phyloP scores from a whole-genome alignment of 35 echinoderm and acorn worm genomes.

The Patiria miniata region DNA sequence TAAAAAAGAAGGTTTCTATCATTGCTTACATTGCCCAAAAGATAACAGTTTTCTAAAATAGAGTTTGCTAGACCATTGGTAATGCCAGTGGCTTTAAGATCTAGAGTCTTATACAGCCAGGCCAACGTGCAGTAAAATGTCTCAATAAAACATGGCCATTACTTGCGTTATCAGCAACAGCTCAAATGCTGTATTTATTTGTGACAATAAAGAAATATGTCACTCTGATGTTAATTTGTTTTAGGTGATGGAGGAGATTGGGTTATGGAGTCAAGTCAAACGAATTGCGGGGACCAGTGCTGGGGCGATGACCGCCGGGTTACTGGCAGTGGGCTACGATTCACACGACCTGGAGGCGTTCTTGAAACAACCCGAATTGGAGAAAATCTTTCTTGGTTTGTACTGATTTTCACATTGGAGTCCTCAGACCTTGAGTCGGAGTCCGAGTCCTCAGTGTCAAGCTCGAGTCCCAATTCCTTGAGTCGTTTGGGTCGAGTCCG shows the following conservation, averaged over 20 bases:
- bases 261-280: constrained; percentile 72
- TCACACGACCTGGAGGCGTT: constrained; percentile 59
- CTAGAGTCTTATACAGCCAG: too few relatives aligned
- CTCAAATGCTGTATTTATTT: neutral
- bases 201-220: neutral
- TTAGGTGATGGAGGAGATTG: constrained; percentile 78
- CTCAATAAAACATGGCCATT: too few relatives aligned
- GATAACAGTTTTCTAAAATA: too few relatives aligned
- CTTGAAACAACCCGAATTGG: constrained; percentile 46
- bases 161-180: too few relatives aligned
- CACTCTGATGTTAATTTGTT: neutral
- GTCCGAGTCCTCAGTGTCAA: too few relatives aligned
- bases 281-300: constrained; percentile 86
- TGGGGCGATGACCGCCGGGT: constrained; percentile 78
- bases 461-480: too few relatives aligned
- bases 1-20: too few relatives aligned
- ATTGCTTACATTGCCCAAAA: too few relatives aligned
- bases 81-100: too few relatives aligned
- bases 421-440: neutral
- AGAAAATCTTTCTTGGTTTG: constrained; percentile 69
- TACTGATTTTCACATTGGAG: neutral
- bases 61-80: too few relatives aligned
- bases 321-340: constrained; percentile 70
- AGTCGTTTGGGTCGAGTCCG: too few relatives aligned
- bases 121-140: too few relatives aligned